A percentile compares a stretch with the other conserved stretches of the same genome.
These are phyloP conservation scores for Sylvietta virens DNA, from an alignment of 2,113 vertebrate genomes.

Conservation along the genomic window DNA sequence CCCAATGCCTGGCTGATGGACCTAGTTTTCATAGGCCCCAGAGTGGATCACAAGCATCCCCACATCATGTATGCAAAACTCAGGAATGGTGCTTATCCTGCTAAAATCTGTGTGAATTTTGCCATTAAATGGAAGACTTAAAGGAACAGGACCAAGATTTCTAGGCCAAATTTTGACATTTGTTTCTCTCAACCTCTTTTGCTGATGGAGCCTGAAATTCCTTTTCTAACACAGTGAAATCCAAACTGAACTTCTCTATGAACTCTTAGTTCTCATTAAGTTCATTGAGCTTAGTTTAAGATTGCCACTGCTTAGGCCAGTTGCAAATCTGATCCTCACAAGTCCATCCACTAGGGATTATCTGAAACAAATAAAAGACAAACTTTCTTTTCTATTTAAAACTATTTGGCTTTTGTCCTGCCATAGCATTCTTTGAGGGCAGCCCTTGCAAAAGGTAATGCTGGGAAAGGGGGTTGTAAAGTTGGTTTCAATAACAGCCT, in stretches of 20 bases:
- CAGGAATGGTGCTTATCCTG: neutral
- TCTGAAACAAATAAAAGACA: neutral
- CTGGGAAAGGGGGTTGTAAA: neutral
- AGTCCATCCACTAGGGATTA: neutral
- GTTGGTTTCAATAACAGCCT: neutral
- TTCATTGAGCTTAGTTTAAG: neutral
- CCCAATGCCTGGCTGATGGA: neutral
- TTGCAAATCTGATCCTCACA: neutral
- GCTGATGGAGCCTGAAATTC: neutral
- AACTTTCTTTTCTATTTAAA: neutral
- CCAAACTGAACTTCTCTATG: neutral
- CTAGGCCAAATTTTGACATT: neutral
- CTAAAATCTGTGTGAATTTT: neutral
- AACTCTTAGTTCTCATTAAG: neutral
- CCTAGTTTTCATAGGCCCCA: neutral
- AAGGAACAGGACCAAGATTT: neutral
- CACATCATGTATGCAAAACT: neutral
- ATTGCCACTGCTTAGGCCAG: neutral
- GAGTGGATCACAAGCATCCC: neutral
- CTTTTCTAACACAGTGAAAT: neutral
- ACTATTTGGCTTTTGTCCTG: neutral
- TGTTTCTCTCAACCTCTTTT: neutral
- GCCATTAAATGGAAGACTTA: neutral
- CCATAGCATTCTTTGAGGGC: neutral
- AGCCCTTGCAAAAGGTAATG: neutral